Evolutionary conservation across 2,888 invertebrate genomes (phyloP).

Genomic region (Ctena decussata): DNA sequence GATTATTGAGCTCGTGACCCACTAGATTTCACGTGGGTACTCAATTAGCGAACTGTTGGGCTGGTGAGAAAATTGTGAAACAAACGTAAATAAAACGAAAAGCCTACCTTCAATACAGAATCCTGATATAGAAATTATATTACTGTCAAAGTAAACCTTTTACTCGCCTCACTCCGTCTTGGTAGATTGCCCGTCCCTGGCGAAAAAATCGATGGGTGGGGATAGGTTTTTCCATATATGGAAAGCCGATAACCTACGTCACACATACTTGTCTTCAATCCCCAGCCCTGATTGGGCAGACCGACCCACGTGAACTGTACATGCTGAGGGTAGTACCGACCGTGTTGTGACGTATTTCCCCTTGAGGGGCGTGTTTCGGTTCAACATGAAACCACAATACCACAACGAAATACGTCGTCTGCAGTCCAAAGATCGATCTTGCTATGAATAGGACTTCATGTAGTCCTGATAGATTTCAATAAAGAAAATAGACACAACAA

Average conservation of each 20-base stretch:
- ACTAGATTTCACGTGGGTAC: conserved; percentile 1
- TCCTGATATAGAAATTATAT: no score
- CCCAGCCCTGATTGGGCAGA: conserved; percentile 77
- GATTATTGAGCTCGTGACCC: neutral
- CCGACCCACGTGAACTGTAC: conserved; percentile 79
- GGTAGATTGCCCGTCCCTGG: conserved; percentile 69
- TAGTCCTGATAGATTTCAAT: no score
- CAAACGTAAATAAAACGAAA: no score
- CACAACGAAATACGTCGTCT: neutral
- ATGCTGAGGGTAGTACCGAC: conserved; percentile 77
- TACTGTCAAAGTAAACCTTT: neutral
- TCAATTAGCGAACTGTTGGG: no score
- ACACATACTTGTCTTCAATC: conserved; percentile 50
- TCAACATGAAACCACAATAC: conserved; percentile 35
- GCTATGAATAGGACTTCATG: no score
- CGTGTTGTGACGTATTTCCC: conserved; percentile 72
- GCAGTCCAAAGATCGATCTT: no score
- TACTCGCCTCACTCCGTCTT: conserved; percentile 9
- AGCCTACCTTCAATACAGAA: no score
- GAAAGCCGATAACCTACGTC: conserved; percentile 42
- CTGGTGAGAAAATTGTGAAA: no score
- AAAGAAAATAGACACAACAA: no score
- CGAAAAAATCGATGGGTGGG: conserved; percentile 75
- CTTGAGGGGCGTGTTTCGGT: conserved; percentile 16
- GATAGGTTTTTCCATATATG: conserved; percentile 78